phyloP scores from a whole-genome alignment of 2,113 vertebrate species.

The Columba janthina region DNA sequence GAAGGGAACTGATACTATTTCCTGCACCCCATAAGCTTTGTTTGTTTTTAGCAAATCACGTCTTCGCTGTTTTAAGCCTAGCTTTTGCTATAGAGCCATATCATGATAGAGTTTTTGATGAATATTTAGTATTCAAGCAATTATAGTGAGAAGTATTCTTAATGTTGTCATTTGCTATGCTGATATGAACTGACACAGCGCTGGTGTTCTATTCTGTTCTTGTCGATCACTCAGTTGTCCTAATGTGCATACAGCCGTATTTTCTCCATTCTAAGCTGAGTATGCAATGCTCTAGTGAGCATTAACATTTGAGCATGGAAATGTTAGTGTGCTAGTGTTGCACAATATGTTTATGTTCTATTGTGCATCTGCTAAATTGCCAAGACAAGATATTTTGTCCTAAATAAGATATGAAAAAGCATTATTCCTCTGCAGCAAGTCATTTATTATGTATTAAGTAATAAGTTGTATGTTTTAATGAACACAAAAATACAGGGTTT shows the following conservation, averaged over 20 bases:
- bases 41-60: background rate
- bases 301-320: background rate
- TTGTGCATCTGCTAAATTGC: background rate
- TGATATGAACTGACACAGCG: background rate
- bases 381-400: background rate
- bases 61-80: background rate
- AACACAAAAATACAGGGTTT: background rate
- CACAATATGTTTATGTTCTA: background rate
- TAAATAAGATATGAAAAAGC: background rate
- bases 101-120: background rate
- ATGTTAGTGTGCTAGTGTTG: background rate
- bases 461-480: background rate
- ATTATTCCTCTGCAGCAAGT: background rate
- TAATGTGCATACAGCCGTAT: background rate
- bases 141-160: background rate
- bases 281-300: background rate
- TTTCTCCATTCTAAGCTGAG: background rate
- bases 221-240: background rate
- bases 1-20: background rate
- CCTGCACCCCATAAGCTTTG: accelerated
- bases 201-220: background rate
- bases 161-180: background rate
- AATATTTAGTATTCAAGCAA: background rate
- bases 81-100: background rate
- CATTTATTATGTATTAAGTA: background rate